Evolutionary conservation across 2,797 vertebrate species (phyloP).

Genomic region (Sebastes reedi): DNA sequence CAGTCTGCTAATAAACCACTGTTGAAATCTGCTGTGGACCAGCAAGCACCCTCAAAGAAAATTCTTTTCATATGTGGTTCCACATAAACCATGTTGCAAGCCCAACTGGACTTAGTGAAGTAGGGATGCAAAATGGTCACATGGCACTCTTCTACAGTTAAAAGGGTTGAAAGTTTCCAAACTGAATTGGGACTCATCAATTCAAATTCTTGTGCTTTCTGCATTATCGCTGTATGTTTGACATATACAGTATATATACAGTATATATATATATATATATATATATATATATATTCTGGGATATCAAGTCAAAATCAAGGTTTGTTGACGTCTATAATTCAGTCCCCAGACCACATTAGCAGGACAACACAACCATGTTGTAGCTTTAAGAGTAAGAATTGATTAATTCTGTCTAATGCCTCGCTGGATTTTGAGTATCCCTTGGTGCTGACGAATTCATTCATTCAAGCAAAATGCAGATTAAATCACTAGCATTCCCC

Average conservation of each 20-base stretch:
- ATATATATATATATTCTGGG: background rate
- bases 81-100: background rate
- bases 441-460: background rate
- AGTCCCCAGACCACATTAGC: background rate
- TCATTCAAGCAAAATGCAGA: background rate
- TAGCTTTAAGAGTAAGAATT: background rate
- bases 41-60: background rate
- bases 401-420: background rate
- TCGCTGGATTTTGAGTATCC: background rate
- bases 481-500: background rate
- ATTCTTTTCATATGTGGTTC: background rate
- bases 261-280: no score
- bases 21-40: slow-evolving; percentile 71
- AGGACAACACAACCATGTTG: background rate
- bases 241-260: background rate
- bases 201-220: background rate
- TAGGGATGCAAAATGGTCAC: background rate
- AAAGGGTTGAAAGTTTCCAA: background rate
- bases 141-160: slow-evolving; percentile 9
- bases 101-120: background rate
- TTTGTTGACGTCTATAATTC: background rate
- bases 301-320: slow-evolving; percentile 3
- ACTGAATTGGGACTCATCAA: background rate
- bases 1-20: slow-evolving; percentile 93
- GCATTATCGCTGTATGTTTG: background rate